Base-by-base conservation (phyloP, 2,113 vertebrate genomes). In the Oreocharis arfaki region DNA sequence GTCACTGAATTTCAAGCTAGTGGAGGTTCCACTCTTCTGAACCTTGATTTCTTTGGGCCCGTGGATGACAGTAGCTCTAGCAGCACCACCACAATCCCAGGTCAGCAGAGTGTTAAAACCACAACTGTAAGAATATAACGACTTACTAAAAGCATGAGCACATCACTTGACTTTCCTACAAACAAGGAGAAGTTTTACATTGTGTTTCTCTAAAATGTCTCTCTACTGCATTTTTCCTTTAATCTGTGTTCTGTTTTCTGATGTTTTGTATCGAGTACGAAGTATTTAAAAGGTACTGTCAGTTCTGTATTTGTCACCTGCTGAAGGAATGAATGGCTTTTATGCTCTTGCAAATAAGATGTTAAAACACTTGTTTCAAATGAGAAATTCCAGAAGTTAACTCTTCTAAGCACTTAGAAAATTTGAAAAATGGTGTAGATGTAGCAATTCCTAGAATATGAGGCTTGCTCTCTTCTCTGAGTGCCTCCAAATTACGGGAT, bases 41-140 rank as follows among this genome's bases (percentile, higher is more conserved):
- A 99, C 98, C 99, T 99, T 98, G 99, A 99, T 98, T 99, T 99
- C 99, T 99, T 99, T 98, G 99, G 99, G 98, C 99, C 99, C 87
- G 99, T 99, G 98, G 99, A 99, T 98, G 99, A 99, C 98, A 99
- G 98, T 98, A 98, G 99, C 98, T 99, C 98, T 98, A 98, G 97
- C 98, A 98, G 98, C 98, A 98, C 98, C 75, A 98, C 99, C 97
- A 99, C 99, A 97, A 99, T 99, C 97, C 99, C 99, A 99, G 99
- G 99, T 99, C 98, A 99, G 99, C 98, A 96, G 97, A 98, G 97
- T 97, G 97, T 97, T 97, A 84, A 97, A 98, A 97, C 98, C 97
- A 98, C 98, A 96, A 93, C 95, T 97, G 89, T 97, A 93, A 93
- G 97, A 90, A 41, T 81, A 77, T 90, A 96, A 97, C 32, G 2